Evolutionary conservation across 2,113 vertebrate species (phyloP).

Genomic region (Microcebus lehilahytsara): DNA sequence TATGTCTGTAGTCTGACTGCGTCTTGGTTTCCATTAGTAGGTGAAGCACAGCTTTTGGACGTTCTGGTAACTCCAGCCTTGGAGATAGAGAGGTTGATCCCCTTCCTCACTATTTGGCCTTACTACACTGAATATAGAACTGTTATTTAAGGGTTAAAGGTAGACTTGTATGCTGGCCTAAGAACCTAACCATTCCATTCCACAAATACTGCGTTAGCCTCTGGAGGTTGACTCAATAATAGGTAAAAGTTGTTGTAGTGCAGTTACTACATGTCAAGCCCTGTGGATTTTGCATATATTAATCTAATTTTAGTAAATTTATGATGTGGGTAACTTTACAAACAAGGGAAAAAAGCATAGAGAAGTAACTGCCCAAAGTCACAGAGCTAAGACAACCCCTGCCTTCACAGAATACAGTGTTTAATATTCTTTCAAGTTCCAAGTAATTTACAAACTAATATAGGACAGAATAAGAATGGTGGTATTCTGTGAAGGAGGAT

Average conservation of each 20-base stretch:
- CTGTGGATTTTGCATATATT: conserved; percentile 10
- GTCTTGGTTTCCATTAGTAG: neutral
- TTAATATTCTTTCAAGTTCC: conserved; percentile 27
- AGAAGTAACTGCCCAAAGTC: neutral
- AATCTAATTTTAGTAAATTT: neutral
- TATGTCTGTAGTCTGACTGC: neutral
- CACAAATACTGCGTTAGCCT: neutral
- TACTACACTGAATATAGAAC: neutral
- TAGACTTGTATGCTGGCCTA: neutral
- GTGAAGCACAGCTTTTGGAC: neutral
- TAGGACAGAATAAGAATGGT: neutral
- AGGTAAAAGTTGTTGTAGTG: neutral
- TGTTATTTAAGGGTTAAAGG: neutral
- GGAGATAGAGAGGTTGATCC: neutral
- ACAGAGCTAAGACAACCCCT: neutral
- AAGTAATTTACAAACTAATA: conserved; percentile 38
- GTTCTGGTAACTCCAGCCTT: neutral
- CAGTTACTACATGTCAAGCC: neutral
- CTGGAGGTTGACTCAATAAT: neutral
- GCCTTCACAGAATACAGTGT: neutral
- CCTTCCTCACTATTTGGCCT: neutral
- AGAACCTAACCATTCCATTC: neutral
- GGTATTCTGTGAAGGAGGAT: neutral
- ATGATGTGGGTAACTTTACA: neutral
- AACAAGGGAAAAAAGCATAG: neutral